Conservation (phyloP, 35 echinoderm and acorn worm genomes). For the Diadema setosum region DNA sequence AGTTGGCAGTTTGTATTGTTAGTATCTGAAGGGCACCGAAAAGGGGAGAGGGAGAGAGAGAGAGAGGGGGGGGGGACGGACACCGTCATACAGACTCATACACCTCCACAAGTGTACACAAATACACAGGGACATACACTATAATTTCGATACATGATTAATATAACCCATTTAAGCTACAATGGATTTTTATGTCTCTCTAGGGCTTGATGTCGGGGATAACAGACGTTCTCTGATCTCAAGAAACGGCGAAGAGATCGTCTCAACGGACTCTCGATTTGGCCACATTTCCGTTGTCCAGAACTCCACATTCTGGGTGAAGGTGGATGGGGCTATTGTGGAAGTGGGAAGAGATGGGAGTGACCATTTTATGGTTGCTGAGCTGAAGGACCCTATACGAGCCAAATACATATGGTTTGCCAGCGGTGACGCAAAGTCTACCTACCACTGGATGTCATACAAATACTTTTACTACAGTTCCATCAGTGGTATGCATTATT, state of each 20-base stretch:
- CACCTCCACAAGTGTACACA: no score
- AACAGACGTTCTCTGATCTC: background rate
- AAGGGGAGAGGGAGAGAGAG: no score
- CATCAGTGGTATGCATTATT: background rate
- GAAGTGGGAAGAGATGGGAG: background rate
- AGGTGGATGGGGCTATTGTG: background rate
- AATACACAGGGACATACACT: no score
- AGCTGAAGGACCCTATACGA: background rate
- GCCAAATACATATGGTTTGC: constrained; percentile 6
- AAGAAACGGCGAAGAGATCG: background rate
- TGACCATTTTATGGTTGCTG: background rate
- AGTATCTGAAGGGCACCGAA: no score
- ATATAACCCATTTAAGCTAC: no score
- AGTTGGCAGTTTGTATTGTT: no score
- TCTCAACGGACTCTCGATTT: background rate
- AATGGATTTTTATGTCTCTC: background rate
- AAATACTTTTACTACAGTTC: constrained; percentile 1
- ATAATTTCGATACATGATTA: no score
- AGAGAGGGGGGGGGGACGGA: no score
- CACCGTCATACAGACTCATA: no score
- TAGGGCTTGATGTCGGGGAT: background rate
- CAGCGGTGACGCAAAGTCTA: background rate
- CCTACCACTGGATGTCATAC: background rate
- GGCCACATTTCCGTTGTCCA: background rate
- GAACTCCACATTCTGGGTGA: background rate